Evolutionary conservation across 1,140 invertebrate genomes (phyloP).

Genomic region (Pogonus chalceus): DNA sequence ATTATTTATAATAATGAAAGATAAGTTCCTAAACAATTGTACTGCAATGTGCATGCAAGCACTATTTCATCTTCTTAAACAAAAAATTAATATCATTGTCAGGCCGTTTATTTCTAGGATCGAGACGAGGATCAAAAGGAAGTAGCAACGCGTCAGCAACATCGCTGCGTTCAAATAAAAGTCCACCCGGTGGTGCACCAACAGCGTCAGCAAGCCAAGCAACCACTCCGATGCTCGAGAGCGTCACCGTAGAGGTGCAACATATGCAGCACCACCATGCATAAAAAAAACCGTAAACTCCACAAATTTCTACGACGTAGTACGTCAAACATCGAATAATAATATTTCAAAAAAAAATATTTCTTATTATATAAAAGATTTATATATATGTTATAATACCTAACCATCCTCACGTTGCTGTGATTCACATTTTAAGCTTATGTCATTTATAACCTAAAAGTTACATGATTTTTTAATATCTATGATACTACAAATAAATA

Average conservation of each 20-base stretch:
- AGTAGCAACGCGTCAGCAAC: conserved; percentile 54
- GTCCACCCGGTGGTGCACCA: conserved; percentile 32
- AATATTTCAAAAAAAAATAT: too few species aligned
- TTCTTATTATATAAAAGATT: too few species aligned
- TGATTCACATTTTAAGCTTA: background rate
- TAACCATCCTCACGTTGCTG: background rate
- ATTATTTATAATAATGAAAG: too few species aligned
- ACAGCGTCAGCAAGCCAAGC: conserved; percentile 27
- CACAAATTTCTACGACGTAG: background rate
- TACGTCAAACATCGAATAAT: background rate
- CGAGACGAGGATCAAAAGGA: conserved; percentile 52
- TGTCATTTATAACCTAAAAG: too few species aligned
- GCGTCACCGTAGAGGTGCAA: conserved; percentile 47
- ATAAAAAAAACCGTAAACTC: too few species aligned
- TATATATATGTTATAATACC: too few species aligned
- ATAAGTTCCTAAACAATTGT: too few species aligned
- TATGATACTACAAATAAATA: too few species aligned
- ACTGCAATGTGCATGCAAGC: too few species aligned
- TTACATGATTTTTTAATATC: too few species aligned
- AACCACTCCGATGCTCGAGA: conserved; percentile 41
- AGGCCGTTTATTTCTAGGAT: conserved; percentile 47
- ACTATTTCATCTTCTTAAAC: conserved; percentile 30
- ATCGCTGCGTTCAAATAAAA: conserved; percentile 43
- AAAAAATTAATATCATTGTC: conserved; percentile 17
- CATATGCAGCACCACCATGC: conserved; percentile 28